A percentile compares a stretch with the other conserved stretches of the same genome.
These are phyloP conservation scores for Camelus bactrianus DNA, from an alignment of 2,113 vertebrate species.

Conservation along the genomic window DNA sequence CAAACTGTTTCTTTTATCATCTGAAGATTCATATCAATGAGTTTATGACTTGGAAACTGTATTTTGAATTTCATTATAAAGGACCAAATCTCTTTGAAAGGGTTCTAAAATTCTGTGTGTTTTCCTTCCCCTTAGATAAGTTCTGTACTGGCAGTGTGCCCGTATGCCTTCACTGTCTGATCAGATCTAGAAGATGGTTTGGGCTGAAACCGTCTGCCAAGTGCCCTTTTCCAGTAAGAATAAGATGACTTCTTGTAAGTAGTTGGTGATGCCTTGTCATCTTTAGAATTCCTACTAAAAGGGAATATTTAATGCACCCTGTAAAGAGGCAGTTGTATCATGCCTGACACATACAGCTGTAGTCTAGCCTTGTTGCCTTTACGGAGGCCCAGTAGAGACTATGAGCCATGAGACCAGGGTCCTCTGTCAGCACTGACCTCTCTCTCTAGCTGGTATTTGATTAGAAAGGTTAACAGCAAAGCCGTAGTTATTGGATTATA, in stretches of 20 bases:
- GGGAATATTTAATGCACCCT: background rate
- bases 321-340: background rate
- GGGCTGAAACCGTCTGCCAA: background rate
- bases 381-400: background rate
- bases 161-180: background rate
- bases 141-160: background rate
- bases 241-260: background rate
- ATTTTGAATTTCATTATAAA: conserved; percentile 14
- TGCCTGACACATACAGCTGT: background rate
- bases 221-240: background rate
- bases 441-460: conserved; percentile 21
- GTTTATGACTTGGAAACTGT: background rate
- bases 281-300: background rate
- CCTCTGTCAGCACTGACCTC: background rate
- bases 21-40: background rate
- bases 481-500: background rate
- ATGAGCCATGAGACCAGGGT: background rate
- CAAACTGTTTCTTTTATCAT: background rate
- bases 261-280: background rate
- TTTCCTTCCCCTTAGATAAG: background rate
- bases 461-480: conserved; percentile 24
- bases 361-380: background rate
- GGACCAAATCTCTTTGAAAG: background rate
- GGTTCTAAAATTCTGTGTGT: background rate
- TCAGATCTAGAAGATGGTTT: background rate